Conservation (phyloP, 2,113 vertebrate genomes). For the Tupaia tana region DNA sequence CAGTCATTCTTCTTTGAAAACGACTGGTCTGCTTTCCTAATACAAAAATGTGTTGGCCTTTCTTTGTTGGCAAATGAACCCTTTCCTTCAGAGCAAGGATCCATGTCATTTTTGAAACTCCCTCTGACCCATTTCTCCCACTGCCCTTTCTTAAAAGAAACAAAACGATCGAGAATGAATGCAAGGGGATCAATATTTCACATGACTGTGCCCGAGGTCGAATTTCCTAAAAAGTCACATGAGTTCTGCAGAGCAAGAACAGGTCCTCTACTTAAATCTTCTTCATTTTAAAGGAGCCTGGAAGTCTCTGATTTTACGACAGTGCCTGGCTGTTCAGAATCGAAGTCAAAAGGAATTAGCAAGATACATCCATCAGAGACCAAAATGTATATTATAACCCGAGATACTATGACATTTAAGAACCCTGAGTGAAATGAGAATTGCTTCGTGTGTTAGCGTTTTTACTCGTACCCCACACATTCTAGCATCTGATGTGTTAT, state of each 20-base stretch:
- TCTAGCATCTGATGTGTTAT: constrained; percentile 54
- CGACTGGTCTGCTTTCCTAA: constrained; percentile 47
- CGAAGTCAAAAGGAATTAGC: constrained; percentile 31
- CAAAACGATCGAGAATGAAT: neutral
- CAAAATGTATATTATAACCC: constrained; percentile 37
- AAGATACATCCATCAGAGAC: constrained; percentile 65
- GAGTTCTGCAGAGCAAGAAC: constrained; percentile 47
- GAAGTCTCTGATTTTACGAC: neutral
- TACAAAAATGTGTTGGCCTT: constrained; percentile 81
- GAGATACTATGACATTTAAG: constrained; percentile 65
- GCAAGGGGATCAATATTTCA: constrained; percentile 13
- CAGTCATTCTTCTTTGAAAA: constrained; percentile 70
- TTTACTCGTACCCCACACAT: constrained; percentile 72
- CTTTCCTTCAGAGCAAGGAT: constrained; percentile 48
- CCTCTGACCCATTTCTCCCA: neutral
- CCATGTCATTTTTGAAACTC: constrained; percentile 41
- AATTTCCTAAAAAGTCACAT: neutral
- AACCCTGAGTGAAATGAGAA: constrained; percentile 79
- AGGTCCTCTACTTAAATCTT: neutral
- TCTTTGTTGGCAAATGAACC: constrained; percentile 73
- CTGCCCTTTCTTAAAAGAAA: constrained; percentile 26
- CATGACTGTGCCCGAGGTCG: constrained; percentile 37
- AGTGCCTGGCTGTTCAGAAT: neutral
- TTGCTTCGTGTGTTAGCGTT: constrained; percentile 65
- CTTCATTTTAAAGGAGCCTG: neutral